Evolutionary conservation across 2,113 vertebrate species (phyloP).

Genomic region (Columba janthina): DNA sequence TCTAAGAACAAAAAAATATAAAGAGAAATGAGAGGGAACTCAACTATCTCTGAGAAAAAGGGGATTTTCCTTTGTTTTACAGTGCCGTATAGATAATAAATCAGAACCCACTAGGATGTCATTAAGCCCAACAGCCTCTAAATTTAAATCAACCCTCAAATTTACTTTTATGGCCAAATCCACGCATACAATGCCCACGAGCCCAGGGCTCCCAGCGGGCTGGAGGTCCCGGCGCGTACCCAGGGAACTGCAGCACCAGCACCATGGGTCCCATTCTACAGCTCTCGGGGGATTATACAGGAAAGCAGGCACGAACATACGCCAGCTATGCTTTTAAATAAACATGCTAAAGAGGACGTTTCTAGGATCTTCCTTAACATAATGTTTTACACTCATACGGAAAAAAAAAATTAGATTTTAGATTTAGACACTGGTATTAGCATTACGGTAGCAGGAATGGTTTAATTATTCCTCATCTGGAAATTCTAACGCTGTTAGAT

Average conservation of each 20-base stretch:
- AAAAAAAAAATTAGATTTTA: background rate
- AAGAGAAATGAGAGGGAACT: background rate
- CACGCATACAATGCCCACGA: accelerated
- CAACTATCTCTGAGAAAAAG: background rate
- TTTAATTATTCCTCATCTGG: background rate
- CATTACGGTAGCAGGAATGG: background rate
- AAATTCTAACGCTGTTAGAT: background rate
- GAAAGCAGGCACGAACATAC: background rate
- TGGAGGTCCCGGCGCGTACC: background rate
- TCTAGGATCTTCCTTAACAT: background rate
- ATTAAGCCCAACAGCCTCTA: background rate
- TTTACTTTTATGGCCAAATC: background rate
- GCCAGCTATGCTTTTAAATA: background rate
- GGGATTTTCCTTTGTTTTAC: background rate
- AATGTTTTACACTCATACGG: background rate
- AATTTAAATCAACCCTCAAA: background rate
- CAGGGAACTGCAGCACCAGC: background rate
- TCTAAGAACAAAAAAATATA: background rate
- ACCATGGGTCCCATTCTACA: background rate
- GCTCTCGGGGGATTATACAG: background rate
- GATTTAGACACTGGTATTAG: background rate
- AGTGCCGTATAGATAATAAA: background rate
- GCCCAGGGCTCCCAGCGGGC: background rate
- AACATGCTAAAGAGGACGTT: background rate
- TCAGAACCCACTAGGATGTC: background rate